A percentile compares a stretch with the other conserved stretches of the same genome.
Conservation (phyloP, 2,113 vertebrate species). For the Cyprinodon variegatus region DNA sequence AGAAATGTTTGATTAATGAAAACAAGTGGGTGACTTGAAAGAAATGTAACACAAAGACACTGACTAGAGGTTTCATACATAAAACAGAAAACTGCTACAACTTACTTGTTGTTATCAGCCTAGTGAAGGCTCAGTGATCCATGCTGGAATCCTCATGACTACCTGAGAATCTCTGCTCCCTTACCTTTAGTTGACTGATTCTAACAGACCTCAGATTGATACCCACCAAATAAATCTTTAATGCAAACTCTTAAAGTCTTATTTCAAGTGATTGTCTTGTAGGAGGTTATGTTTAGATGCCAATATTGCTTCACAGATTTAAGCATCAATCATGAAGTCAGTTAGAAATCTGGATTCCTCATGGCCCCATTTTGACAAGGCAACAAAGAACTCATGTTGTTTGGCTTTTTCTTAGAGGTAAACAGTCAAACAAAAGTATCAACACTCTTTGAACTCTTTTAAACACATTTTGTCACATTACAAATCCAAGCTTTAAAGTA, state of each 20-base stretch:
- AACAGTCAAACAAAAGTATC: background rate
- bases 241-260: slow-evolving; percentile 4
- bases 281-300: background rate
- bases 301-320: background rate
- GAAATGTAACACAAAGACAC: slow-evolving; percentile 63
- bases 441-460: background rate
- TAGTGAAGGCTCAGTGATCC: slow-evolving; percentile 62
- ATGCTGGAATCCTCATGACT: slow-evolving; percentile 51
- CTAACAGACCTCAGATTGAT: slow-evolving; percentile 70
- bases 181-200: slow-evolving; percentile 59
- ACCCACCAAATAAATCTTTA: slow-evolving; percentile 30
- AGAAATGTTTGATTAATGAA: slow-evolving; percentile 80
- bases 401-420: background rate
- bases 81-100: slow-evolving; percentile 61
- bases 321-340: slow-evolving; percentile 69
- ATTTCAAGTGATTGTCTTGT: background rate
- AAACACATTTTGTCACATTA: background rate
- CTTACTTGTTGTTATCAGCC: slow-evolving; percentile 72
- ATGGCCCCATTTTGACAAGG: slow-evolving; percentile 54
- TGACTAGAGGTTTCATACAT: slow-evolving; percentile 60
- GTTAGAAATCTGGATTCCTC: slow-evolving; percentile 39
- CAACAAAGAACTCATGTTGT: slow-evolving; percentile 24
- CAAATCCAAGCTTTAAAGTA: background rate
- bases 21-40: slow-evolving; percentile 73
- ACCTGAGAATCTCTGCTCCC: slow-evolving; percentile 47